Evolutionary conservation across 2,113 vertebrate genomes (phyloP).

Genomic region (Promerops cafer): DNA sequence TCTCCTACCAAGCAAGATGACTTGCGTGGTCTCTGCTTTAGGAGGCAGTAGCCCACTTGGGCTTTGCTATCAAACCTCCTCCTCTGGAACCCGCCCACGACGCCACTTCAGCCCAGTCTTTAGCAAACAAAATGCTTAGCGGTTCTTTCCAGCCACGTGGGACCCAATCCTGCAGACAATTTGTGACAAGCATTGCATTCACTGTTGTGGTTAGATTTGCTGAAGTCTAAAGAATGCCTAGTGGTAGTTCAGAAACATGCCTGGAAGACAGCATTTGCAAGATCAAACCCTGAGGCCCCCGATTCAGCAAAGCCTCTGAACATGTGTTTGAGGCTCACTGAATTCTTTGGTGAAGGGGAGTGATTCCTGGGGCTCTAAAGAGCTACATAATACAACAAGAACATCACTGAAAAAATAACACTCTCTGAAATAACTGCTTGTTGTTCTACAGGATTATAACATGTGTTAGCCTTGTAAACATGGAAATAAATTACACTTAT

Average conservation of each 20-base stretch:
- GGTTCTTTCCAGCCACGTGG: neutral
- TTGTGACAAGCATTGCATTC: conserved; percentile 2
- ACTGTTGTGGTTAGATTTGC: conserved; percentile 38
- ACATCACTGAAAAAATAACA: conserved; percentile 43
- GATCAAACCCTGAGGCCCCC: conserved; percentile 47
- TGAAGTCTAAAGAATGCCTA: conserved; percentile 49
- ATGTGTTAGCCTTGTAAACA: conserved; percentile 33
- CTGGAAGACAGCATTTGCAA: conserved; percentile 38
- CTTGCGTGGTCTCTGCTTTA: neutral
- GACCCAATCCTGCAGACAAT: conserved; percentile 37
- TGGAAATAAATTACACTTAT: neutral
- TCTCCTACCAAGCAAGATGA: neutral
- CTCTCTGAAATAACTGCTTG: conserved; percentile 31
- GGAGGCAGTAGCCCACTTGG: neutral
- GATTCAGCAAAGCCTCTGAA: conserved; percentile 37
- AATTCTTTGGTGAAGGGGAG: conserved; percentile 51
- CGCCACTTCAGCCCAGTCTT: neutral
- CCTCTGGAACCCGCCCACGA: neutral
- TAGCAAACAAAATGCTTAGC: neutral
- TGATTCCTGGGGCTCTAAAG: conserved; percentile 9
- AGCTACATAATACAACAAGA: conserved; percentile 26
- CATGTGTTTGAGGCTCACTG: conserved; percentile 38
- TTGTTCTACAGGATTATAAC: conserved; percentile 42
- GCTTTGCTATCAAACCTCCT: neutral
- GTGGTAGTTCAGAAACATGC: conserved; percentile 45